These are phyloP conservation scores for Uria aalge DNA, from an alignment of 2,113 vertebrate species.

Conservation along the genomic window DNA sequence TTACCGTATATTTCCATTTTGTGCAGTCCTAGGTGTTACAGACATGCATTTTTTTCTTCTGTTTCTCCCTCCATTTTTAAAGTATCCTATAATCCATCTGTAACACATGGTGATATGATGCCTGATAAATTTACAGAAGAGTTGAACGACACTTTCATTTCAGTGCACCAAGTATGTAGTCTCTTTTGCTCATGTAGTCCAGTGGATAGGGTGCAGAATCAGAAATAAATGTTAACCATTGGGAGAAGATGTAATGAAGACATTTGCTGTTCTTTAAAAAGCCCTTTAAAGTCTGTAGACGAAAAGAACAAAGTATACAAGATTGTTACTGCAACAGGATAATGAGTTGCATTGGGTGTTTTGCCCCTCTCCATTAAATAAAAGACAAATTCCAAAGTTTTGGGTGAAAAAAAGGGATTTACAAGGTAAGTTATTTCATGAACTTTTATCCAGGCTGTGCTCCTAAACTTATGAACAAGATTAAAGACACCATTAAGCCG, in stretches of 20 bases:
- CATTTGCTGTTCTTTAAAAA: neutral
- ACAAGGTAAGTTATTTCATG: neutral
- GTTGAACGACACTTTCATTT: neutral
- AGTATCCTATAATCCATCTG: neutral
- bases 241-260: neutral
- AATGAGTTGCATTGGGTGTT: neutral
- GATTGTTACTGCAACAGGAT: neutral
- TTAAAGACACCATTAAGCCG: conserved; percentile 22
- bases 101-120: neutral
- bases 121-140: neutral
- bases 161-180: neutral
- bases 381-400: neutral
- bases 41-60: neutral
- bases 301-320: neutral
- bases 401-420: neutral
- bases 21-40: neutral
- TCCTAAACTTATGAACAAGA: neutral
- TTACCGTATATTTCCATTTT: neutral
- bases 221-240: neutral
- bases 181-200: neutral
- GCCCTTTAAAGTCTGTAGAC: neutral
- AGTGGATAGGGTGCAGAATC: neutral
- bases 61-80: neutral
- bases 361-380: neutral
- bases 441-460: neutral